Evolutionary conservation across 2,113 vertebrate species (phyloP), one percentile per base, ranked within the genome.

Genomic region (Bubo bubo): DNA sequence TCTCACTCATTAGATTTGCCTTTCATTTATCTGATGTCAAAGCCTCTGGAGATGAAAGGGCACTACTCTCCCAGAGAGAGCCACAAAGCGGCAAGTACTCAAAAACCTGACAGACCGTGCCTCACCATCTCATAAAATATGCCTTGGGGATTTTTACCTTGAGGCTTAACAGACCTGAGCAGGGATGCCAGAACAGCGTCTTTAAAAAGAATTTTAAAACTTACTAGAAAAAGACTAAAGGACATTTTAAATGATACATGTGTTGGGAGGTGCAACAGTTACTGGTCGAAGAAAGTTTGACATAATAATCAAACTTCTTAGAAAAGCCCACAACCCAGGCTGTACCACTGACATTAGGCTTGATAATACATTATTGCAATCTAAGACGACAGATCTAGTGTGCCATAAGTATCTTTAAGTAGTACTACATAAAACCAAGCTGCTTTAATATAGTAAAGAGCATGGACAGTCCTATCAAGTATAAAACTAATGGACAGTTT

Each of bases 1-100:
- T 71, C 91, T 79, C 86, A 53, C 83, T 95, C 88, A 95, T 95
- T 93, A 94, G 86, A 91, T 79, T 64, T 94, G 91, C 70, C 45
- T 92, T 95, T 95, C 88, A 91, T 94, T 97, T 94, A 95, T 88
- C 88, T 86, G 45, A 84, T 95, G 95, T 91, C 91, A 95, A 95
- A 93, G 56, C 39, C 76, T 81, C 83, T 60, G n/a, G 88, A 95
- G 94, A 97, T 94, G 82, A 97, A 97, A 97, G 88, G 68, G 86
- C 86, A 71, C 43, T 63, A 53, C 90, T 92, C 90, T 97, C 92
- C 72, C 67, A 79, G 71, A 82, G 63, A 76, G 53, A 83, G 26
- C 28, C 88, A 72, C 85, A 86, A 76, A 96, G 68, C 5, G 0
- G 43, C 82, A 88, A 88, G 67, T 74, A 86, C 86, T 93, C 72